Base-by-base conservation (phyloP, 1,140 invertebrate species). In the Trachymyrmex septentrionalis region DNA sequence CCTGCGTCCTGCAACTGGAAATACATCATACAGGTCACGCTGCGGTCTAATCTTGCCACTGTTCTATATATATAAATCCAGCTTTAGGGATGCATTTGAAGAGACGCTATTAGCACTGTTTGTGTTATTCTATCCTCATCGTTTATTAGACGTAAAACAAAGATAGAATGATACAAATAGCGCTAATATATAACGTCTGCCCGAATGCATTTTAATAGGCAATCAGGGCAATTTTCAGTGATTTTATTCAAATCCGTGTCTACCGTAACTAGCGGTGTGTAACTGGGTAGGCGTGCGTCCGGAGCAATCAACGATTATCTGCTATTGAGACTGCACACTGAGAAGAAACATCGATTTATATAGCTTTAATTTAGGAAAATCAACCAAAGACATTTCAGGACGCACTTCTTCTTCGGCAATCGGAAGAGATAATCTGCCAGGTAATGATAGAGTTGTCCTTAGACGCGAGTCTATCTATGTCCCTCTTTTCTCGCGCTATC, bases 391-490 rank as follows among this genome's bases (percentile, higher is more conserved):
- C 10, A 16, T 50, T 63, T 73, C 34, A 3, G 38, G 7, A 57
- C 16, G 27, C 38, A 21, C 76, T 55, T 44, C 30, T 78, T 57
- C 38, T 34, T 55, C 57, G 21, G 44, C 30, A 72, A 80, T 75
- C 69, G 16, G 7, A 7, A 73, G 16, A 71, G 72, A 75, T 86
- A 81, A 88, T 86, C 75, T 44, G 63, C 59, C 75, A 10, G 30
- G 9, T 55, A 57, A 63, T 24, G 81, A 77, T 85, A 30, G 30
- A 19, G 16, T 44, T 69, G 27, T 19, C 19, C 50, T 76, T 27
- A 57, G 50, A 86, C 55, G 53, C 66, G 77, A 14, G 78, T 86
- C 73, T 80, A 57, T 30, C 72, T 64, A 53, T 71, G 38, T 50
- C 19, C 19, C 48, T 9, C 7, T 3, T 9, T 14, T 12, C 21